A percentile compares a stretch with the other conserved stretches of the same genome.
Evolutionary conservation across 2,797 vertebrate species (phyloP).

Genomic region (Eupleurogrammus muticus): DNA sequence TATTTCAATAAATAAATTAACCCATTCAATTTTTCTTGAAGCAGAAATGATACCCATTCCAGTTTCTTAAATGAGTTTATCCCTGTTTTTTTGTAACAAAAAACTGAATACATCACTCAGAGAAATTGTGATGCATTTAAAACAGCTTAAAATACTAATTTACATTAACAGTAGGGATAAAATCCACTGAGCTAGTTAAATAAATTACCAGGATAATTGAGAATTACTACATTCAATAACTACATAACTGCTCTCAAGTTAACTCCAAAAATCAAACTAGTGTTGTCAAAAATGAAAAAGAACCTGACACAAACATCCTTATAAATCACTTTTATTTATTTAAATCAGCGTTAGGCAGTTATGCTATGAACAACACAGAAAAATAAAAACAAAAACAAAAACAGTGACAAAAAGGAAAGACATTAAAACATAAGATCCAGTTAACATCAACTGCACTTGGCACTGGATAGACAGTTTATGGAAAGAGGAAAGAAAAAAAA

Average conservation of each 20-base stretch:
- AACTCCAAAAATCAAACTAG: neutral
- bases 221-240: neutral
- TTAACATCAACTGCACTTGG: conserved; percentile 88
- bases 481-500: conserved; percentile 68
- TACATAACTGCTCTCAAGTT: neutral
- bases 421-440: conserved; percentile 81
- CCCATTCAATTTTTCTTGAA: no score
- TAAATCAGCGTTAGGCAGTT: conserved; percentile 89
- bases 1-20: no score
- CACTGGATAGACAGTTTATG: conserved; percentile 84
- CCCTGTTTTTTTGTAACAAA: neutral
- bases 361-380: conserved; percentile 82
- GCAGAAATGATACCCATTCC: neutral
- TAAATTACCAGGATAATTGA: neutral
- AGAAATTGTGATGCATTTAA: neutral
- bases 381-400: conserved; percentile 74
- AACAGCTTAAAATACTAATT: no score
- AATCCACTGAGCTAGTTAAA: neutral
- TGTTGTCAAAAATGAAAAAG: neutral
- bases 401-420: conserved; percentile 74
- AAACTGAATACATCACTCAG: no score
- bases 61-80: neutral
- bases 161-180: no score
- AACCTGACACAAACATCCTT: conserved; percentile 62
- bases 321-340: conserved; percentile 90